Evolutionary conservation across 2,113 vertebrate genomes (phyloP), one percentile per base, ranked within the genome.

Genomic region (Leucoraja erinaceus): DNA sequence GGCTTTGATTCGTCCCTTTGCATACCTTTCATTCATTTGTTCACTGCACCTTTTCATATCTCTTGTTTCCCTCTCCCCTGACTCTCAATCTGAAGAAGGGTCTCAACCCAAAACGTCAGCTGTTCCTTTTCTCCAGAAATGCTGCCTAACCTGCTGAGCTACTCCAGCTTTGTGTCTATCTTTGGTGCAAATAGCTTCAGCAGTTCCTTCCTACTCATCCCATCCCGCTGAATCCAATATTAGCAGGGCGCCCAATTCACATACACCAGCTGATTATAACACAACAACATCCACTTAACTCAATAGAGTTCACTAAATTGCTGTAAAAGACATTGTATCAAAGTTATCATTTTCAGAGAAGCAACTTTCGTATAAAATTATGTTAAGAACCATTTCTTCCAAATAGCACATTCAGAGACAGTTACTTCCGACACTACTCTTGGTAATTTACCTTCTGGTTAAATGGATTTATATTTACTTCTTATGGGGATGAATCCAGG

Each of bases 301-400:
- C 38, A 54, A 25, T 9, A 61, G 12, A 61, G 56, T 38, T 86
- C 59, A 28, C 56, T 56, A 61, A 56, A 61, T n/a, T 59, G 28
- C 56, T 86, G 12, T 31, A 68, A 86, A 86, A 28, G 11, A 86
- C 81, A 86, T 59, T 86, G 22, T 86, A 86, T 83, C 81, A 84
- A 56, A 84, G 59, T 84, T 22, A 61, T 61, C 28, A 59, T 59
- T 28, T 47, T 86, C 25, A 61, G 4, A 63, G 4, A 11, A 63
- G 5, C 59, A 88, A 8, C 12, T 63, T 88, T n/a, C 31, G 14
- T 14, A 5, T 4, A 84, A 28, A 88, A 61, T 16, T 4, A 86
- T 59, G 56, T 63, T 63, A 7, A 31, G 59, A 63, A 9, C 10
- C 14, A n/a, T 59, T 59, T 59, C 5, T 88, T 63, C 59, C 14